Evolutionary conservation across 1,140 invertebrate species (phyloP).

Genomic region (Linepithema humile): DNA sequence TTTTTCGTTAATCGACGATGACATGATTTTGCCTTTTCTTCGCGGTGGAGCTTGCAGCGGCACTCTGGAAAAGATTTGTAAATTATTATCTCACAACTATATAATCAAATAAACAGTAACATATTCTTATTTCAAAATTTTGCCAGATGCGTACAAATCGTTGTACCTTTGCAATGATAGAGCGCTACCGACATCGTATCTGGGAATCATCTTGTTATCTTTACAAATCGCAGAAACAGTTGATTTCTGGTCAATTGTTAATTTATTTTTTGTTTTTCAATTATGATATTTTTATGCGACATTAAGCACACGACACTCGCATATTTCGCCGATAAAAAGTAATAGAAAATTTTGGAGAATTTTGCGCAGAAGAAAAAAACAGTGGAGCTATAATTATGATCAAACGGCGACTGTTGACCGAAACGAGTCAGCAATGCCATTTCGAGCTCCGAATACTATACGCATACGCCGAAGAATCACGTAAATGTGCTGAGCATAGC

Average conservation of each 20-base stretch:
- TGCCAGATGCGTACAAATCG: too few relatives aligned
- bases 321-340: background rate
- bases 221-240: background rate
- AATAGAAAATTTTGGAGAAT: too few relatives aligned
- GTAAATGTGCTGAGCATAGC: too few relatives aligned
- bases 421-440: too few relatives aligned
- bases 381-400: background rate
- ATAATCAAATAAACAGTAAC: background rate
- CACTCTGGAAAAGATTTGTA: constrained; percentile 70
- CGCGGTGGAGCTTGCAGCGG: constrained; percentile 79
- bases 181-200: constrained; percentile 78
- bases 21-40: constrained; percentile 72
- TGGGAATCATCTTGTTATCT: constrained; percentile 71
- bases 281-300: too few relatives aligned
- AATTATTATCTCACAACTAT: too few relatives aligned
- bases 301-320: too few relatives aligned
- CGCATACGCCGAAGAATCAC: too few relatives aligned
- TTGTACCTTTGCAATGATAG: constrained; percentile 78
- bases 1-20: constrained; percentile 73
- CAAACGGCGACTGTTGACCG: constrained; percentile 6
- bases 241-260: background rate
- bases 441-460: too few relatives aligned
- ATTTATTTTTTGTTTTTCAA: background rate
- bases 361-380: background rate
- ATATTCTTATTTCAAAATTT: background rate